Evolutionary conservation across 2,113 vertebrate genomes (phyloP).

Genomic region (Sebastes fasciatus): DNA sequence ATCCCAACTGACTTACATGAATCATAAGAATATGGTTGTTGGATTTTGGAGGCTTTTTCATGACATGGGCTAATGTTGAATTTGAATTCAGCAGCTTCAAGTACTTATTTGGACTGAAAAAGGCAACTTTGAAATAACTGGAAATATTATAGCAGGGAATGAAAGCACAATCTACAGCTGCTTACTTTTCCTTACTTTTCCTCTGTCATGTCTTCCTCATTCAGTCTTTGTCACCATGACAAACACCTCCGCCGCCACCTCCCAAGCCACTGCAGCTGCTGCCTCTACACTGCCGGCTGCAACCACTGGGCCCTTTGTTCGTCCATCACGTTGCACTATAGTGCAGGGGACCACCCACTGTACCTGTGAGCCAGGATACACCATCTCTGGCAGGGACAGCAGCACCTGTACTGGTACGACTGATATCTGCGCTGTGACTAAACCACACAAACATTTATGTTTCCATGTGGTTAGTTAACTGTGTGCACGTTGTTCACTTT

Average conservation of each 20-base stretch:
- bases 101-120: background rate
- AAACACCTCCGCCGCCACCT: conserved; percentile 75
- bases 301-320: conserved; percentile 80
- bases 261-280: conserved; percentile 66
- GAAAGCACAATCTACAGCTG: background rate
- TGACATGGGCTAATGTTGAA: background rate
- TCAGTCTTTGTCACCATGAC: conserved; percentile 81
- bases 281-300: conserved; percentile 70
- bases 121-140: background rate
- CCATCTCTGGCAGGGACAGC: conserved; percentile 83
- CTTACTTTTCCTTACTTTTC: background rate
- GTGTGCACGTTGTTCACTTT: conserved; percentile 41
- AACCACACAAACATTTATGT: background rate
- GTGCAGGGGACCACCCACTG: conserved; percentile 85
- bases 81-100: background rate
- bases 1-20: background rate
- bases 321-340: conserved; percentile 85
- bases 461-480: conserved; percentile 1
- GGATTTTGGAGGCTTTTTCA: background rate
- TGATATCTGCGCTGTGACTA: background rate
- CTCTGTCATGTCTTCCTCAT: conserved; percentile 17
- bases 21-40: background rate
- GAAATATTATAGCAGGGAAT: conserved; percentile 1
- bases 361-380: conserved; percentile 89
- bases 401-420: conserved; percentile 86